Evolutionary conservation across 2,888 invertebrate species (phyloP).

Genomic region (Flabesymbios commensalis): DNA sequence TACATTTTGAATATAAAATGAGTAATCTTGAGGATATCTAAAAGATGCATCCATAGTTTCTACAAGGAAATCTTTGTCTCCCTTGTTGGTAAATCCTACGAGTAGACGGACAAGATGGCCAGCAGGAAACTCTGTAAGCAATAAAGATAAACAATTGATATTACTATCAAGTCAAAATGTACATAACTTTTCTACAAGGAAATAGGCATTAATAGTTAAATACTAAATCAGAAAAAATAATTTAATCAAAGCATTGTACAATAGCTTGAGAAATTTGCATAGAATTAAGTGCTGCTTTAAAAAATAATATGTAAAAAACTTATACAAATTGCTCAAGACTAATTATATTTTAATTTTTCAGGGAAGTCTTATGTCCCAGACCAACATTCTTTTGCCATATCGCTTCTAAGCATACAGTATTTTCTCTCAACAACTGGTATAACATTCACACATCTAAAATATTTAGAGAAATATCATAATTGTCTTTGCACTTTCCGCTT

Average conservation of each 20-base stretch:
- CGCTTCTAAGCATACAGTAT: no score
- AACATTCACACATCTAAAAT: no score
- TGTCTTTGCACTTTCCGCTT: no score
- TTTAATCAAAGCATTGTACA: no score
- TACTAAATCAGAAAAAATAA: not conserved
- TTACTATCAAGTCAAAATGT: not conserved
- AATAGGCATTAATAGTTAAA: not conserved
- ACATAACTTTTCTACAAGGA: not conserved
- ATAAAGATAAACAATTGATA: slow-evolving; percentile 18
- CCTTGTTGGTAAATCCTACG: slow-evolving; percentile 95
- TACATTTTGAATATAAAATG: slow-evolving; percentile 93
- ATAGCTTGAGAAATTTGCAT: no score
- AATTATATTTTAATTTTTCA: no score
- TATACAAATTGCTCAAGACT: no score
- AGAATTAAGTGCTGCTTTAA: not conserved
- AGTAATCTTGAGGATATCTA: slow-evolving; percentile 98
- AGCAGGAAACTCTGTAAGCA: slow-evolving; percentile 91
- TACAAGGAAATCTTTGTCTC: slow-evolving; percentile 81
- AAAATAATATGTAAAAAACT: not conserved
- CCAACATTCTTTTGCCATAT: no score
- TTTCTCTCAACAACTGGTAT: no score
- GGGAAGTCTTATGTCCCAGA: no score
- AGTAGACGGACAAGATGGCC: slow-evolving; percentile 92
- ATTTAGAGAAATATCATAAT: no score
- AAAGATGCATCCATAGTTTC: slow-evolving; percentile 96